Evolutionary conservation across 2,797 vertebrate genomes (phyloP).

Genomic region (Mallotus villosus): DNA sequence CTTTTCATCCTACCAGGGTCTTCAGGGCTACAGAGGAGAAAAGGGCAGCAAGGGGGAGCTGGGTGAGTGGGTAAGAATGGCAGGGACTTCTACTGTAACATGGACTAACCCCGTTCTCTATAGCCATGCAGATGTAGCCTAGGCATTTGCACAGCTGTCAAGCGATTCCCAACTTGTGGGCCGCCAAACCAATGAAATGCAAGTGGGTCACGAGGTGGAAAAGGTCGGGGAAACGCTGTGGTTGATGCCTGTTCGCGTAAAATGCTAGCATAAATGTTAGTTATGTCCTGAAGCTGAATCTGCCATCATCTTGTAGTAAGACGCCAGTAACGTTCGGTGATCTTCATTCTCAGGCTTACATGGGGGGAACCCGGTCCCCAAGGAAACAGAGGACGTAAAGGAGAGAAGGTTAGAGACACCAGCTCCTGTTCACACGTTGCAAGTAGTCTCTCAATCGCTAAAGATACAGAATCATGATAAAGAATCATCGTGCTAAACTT

Average conservation of each 20-base stretch:
- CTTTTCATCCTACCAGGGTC: conserved; percentile 59
- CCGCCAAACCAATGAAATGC: no score
- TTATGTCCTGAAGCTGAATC: not conserved
- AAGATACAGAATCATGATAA: not conserved
- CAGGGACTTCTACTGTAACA: conserved; percentile 50
- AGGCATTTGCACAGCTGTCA: not conserved
- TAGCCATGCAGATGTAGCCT: not conserved
- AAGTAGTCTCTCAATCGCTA: not conserved
- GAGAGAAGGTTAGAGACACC: conserved; percentile 62
- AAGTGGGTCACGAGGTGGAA: no score
- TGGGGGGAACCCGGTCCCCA: conserved; percentile 71
- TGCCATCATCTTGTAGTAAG: not conserved
- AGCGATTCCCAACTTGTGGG: no score
- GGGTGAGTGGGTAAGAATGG: conserved; percentile 81
- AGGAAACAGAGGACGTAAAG: conserved; percentile 68
- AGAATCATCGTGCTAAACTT: no score
- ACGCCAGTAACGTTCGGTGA: not conserved
- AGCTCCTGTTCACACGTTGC: not conserved
- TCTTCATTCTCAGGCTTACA: conserved; percentile 66
- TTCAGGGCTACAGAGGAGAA: conserved; percentile 72
- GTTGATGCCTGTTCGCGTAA: no score
- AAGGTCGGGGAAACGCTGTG: no score
- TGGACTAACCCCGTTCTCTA: not conserved
- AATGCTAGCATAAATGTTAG: no score
- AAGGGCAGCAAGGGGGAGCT: conserved; percentile 73